Evolutionary conservation across 2,888 invertebrate species (phyloP).

Genomic region (Hypselothyrea guttata): DNA sequence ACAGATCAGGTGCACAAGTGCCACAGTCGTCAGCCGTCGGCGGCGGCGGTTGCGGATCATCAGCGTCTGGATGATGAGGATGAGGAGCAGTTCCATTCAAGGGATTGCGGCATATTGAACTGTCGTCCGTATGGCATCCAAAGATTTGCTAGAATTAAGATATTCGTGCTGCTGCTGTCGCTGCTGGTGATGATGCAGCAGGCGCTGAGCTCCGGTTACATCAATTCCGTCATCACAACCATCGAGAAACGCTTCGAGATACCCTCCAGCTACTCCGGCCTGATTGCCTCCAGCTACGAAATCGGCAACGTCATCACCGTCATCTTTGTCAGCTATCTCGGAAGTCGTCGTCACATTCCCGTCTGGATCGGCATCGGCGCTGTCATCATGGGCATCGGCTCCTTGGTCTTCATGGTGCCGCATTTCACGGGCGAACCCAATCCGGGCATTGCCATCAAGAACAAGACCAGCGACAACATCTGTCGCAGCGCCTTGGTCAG

Average conservation of each 20-base stretch:
- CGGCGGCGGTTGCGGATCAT: constrained; percentile 74
- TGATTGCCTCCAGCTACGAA: constrained; percentile 97
- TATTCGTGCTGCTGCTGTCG: constrained; percentile 94
- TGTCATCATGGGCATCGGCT: constrained; percentile 96
- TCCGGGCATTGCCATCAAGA: constrained; percentile 86
- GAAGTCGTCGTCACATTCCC: constrained; percentile 95
- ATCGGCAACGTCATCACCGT: constrained; percentile 97
- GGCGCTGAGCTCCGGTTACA: constrained; percentile 94
- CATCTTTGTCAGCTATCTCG: constrained; percentile 97
- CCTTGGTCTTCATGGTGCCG: constrained; percentile 95
- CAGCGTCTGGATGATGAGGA: constrained; percentile 83
- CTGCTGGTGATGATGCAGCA: constrained; percentile 95
- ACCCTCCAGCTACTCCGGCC: constrained; percentile 95
- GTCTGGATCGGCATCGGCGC: constrained; percentile 97
- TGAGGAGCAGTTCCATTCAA: constrained; percentile 86
- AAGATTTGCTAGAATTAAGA: constrained; percentile 94
- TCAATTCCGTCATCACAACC: constrained; percentile 97
- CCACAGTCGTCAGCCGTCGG: constrained; percentile 91
- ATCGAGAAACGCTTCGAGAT: constrained; percentile 98
- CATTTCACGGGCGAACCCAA: constrained; percentile 94
- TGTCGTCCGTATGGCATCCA: constrained; percentile 94
- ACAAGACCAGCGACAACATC: constrained; percentile 90
- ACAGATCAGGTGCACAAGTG: constrained; percentile 84
- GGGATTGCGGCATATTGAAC: constrained; percentile 93
- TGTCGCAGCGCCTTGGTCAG: constrained; percentile 88